Percentiles rank a stretch among this genome's conserved stretches.
Evolutionary conservation across 1,140 invertebrate species (phyloP).

Genomic region (Drosophila prosaltans): DNA sequence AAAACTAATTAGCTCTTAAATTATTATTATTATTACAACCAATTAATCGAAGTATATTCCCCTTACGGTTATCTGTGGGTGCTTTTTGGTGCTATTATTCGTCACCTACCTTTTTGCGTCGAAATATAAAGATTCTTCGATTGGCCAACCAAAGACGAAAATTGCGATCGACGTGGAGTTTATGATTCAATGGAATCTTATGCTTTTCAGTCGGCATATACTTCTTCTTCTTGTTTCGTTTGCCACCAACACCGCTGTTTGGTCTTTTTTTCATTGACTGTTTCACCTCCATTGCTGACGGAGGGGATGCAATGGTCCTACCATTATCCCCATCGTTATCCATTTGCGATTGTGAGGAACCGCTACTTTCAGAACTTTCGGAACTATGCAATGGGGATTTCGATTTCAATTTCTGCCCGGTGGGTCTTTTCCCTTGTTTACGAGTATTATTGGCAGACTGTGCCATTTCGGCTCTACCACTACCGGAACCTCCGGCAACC

Average conservation of each 20-base stretch:
- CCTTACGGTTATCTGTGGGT: no score
- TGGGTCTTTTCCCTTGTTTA: background rate
- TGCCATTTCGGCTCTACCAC: no score
- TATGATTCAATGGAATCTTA: slow-evolving; percentile 34
- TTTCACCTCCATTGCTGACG: background rate
- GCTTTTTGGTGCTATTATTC: background rate
- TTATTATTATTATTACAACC: no score
- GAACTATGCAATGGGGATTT: background rate
- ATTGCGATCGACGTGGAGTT: slow-evolving; percentile 61
- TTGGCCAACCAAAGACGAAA: slow-evolving; percentile 76
- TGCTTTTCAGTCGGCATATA: slow-evolving; percentile 50
- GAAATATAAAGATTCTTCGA: slow-evolving; percentile 69
- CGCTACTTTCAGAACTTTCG: slow-evolving; percentile 46
- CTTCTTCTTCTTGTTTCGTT: slow-evolving; percentile 53
- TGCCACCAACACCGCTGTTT: background rate
- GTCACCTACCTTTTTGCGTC: slow-evolving; percentile 61
- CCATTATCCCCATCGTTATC: background rate
- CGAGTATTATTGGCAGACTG: background rate
- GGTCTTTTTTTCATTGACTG: background rate
- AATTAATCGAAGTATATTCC: no score
- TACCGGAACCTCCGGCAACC: slow-evolving; percentile 10
- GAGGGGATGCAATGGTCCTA: background rate
- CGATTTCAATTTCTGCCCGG: background rate
- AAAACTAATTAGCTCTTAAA: no score
- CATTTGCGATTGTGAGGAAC: slow-evolving; percentile 45